These are phyloP conservation scores for Aptenodytes patagonicus DNA, from an alignment of 2,113 vertebrate genomes.

Conservation along the genomic window DNA sequence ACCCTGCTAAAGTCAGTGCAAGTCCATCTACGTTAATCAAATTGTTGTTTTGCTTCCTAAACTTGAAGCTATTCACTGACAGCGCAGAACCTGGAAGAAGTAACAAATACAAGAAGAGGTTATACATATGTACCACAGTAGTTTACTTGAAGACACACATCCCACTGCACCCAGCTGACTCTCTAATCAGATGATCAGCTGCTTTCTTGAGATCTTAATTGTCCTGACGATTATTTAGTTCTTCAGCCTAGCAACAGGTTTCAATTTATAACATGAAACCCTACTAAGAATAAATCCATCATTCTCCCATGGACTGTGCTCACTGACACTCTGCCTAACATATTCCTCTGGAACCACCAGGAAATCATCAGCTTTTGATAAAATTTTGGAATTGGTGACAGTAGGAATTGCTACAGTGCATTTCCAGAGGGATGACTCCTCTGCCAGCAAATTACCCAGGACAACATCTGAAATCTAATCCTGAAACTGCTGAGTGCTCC, in stretches of 20 bases:
- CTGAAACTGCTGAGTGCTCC: neutral
- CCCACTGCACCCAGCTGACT: neutral
- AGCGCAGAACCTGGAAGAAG: neutral
- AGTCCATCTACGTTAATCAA: neutral
- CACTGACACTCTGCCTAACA: neutral
- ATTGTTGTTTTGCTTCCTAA: neutral
- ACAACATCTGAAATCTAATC: neutral
- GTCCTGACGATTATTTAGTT: slow-evolving; percentile 12
- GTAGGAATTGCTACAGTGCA: neutral
- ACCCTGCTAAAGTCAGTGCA: neutral
- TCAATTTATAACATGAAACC: neutral
- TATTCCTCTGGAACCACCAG: neutral
- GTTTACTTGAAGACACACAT: neutral
- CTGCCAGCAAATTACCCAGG: neutral
- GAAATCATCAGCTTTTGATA: neutral
- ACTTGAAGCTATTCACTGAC: neutral
- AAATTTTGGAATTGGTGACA: neutral
- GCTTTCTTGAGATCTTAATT: neutral
- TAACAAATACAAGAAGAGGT: neutral
- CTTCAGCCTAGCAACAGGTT: slow-evolving; percentile 20
- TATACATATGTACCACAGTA: neutral
- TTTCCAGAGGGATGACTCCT: neutral
- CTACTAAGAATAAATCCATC: neutral
- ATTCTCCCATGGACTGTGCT: neutral
- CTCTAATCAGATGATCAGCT: neutral